phyloP scores from a whole-genome alignment of 2,888 invertebrate genomes.

The Lasioglossum pauxillum region DNA sequence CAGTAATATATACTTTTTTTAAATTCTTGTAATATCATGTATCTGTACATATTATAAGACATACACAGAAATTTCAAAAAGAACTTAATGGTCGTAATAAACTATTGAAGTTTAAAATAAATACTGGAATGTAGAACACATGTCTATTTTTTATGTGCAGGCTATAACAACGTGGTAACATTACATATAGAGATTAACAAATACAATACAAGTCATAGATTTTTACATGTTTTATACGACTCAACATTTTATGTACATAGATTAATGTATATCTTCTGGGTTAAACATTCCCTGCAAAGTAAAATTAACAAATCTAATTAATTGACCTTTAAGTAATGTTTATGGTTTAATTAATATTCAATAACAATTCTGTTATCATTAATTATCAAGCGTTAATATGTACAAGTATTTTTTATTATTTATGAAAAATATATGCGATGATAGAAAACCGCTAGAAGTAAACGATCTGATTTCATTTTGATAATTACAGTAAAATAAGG shows the following conservation, averaged over 20 bases:
- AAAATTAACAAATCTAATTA: slow-evolving; percentile 68
- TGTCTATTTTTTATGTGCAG: slow-evolving; percentile 29
- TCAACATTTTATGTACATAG: slow-evolving; percentile 20
- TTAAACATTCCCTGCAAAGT: slow-evolving; percentile 93
- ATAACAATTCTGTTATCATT: neutral
- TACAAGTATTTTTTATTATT: neutral
- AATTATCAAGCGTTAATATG: neutral
- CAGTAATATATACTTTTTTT: neutral
- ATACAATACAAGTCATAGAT: slow-evolving; percentile 33
- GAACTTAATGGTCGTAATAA: slow-evolving; percentile 12
- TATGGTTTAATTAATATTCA: neutral
- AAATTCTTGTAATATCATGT: slow-evolving; percentile 14
- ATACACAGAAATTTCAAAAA: slow-evolving; percentile 15
- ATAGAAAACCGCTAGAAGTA: neutral
- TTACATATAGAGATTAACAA: slow-evolving; percentile 40
- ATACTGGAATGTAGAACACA: slow-evolving; percentile 45
- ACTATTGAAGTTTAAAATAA: slow-evolving; percentile 34
- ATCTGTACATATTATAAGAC: slow-evolving; percentile 3
- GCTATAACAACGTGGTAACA: slow-evolving; percentile 29
- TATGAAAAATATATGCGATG: neutral
- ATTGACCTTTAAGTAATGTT: neutral
- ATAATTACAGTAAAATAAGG: neutral
- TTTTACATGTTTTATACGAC: slow-evolving; percentile 25
- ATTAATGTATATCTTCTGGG: slow-evolving; percentile 90
- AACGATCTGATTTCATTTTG: neutral